phyloP scores from a whole-genome alignment of 1,140 invertebrate genomes.

The Diorhabda sublineata region DNA sequence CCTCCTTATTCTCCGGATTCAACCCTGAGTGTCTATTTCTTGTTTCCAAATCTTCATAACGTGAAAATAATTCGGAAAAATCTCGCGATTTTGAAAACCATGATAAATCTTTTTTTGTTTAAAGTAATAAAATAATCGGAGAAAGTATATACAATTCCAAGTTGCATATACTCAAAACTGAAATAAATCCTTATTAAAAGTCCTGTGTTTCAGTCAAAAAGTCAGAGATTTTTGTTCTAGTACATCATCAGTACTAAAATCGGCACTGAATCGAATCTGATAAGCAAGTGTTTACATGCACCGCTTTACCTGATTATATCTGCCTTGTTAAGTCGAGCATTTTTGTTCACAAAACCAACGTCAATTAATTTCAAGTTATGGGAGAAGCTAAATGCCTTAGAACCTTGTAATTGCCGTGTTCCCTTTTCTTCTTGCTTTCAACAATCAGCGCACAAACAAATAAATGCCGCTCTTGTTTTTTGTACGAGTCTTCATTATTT shows the following conservation, averaged over 20 bases:
- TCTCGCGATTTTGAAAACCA: too few species aligned
- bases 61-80: too few species aligned
- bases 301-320: constrained; percentile 27
- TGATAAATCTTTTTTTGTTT: too few species aligned
- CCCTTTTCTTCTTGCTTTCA: constrained; percentile 3
- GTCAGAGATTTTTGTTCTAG: too few species aligned
- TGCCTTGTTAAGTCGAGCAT: constrained; percentile 28
- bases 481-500: neutral
- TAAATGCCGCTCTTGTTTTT: neutral
- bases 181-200: too few species aligned
- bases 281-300: constrained; percentile 23
- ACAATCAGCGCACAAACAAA: neutral
- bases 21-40: too few species aligned
- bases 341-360: constrained; percentile 27
- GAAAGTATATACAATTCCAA: too few species aligned
- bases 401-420: constrained; percentile 20
- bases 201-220: too few species aligned
- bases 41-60: too few species aligned
- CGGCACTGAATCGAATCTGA: constrained; percentile 11
- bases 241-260: neutral
- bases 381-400: constrained; percentile 17
- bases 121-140: too few species aligned
- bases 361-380: constrained; percentile 35
- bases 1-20: too few species aligned
- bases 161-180: too few species aligned